A percentile compares a stretch with the other conserved stretches of the same genome.
Evolutionary conservation across 2,113 vertebrate genomes (phyloP).

Genomic region (Harpagus bidentatus): DNA sequence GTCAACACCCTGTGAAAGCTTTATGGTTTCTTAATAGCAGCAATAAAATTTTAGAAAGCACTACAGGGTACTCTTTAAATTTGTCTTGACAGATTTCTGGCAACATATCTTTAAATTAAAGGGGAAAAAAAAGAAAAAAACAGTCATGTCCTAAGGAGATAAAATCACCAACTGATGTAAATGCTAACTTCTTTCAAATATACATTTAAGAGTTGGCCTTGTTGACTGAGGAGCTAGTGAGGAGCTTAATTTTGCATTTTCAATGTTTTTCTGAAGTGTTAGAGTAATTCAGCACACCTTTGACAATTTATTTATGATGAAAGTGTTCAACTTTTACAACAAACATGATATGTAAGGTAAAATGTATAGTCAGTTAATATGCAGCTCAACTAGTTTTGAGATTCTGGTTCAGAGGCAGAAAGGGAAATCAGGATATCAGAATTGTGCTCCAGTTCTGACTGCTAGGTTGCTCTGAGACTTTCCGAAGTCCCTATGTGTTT

Average conservation of each 20-base stretch:
- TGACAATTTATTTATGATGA: background rate
- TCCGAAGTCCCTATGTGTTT: background rate
- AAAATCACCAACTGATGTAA: background rate
- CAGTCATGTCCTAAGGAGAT: background rate
- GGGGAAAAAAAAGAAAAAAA: background rate
- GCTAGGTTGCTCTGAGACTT: background rate
- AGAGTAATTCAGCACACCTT: background rate
- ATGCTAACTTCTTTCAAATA: background rate
- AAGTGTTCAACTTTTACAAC: background rate
- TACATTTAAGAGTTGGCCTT: background rate
- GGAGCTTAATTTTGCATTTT: background rate
- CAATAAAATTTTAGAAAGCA: slow-evolving; percentile 13
- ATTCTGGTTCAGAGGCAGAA: background rate
- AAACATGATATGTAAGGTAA: background rate
- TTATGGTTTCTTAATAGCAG: slow-evolving; percentile 39
- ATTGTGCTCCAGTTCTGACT: background rate
- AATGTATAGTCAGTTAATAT: background rate
- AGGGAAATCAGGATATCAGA: background rate
- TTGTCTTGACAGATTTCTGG: background rate
- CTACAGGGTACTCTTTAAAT: background rate
- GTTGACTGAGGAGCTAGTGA: background rate
- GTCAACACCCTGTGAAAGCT: background rate
- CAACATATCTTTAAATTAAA: background rate
- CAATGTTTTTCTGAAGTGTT: background rate
- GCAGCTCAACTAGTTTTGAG: background rate